Evolutionary conservation across 2,797 vertebrate species (phyloP).

Genomic region (Tamandua tetradactyla): DNA sequence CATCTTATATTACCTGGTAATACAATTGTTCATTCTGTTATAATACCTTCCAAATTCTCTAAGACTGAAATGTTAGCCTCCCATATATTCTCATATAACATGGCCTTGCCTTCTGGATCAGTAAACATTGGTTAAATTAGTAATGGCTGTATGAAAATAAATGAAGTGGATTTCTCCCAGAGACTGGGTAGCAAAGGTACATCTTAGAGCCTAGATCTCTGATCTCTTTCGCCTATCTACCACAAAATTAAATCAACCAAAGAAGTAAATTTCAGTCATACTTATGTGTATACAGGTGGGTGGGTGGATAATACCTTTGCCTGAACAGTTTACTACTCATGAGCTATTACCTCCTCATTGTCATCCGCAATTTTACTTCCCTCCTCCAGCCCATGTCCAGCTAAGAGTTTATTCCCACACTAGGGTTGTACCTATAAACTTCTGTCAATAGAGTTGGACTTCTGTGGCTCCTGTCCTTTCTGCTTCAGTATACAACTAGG

Average conservation of each 20-base stretch:
- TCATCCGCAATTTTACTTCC: background rate
- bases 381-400: background rate
- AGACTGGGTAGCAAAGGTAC: background rate
- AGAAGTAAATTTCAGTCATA: background rate
- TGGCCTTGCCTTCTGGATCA: background rate
- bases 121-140: background rate
- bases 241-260: background rate
- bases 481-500: background rate
- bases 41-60: background rate
- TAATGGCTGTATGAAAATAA: background rate
- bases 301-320: background rate
- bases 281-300: no score
- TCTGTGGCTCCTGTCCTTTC: background rate
- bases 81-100: background rate
- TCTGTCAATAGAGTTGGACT: background rate
- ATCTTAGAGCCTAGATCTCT: background rate
- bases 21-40: no score
- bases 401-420: background rate
- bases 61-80: background rate
- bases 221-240: background rate
- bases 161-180: background rate
- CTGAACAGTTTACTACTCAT: background rate
- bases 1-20: background rate
- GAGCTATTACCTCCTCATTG: background rate
- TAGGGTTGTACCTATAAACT: accelerated